Evolutionary conservation across 2,797 vertebrate genomes (phyloP).

Genomic region (Aythya fuligula): DNA sequence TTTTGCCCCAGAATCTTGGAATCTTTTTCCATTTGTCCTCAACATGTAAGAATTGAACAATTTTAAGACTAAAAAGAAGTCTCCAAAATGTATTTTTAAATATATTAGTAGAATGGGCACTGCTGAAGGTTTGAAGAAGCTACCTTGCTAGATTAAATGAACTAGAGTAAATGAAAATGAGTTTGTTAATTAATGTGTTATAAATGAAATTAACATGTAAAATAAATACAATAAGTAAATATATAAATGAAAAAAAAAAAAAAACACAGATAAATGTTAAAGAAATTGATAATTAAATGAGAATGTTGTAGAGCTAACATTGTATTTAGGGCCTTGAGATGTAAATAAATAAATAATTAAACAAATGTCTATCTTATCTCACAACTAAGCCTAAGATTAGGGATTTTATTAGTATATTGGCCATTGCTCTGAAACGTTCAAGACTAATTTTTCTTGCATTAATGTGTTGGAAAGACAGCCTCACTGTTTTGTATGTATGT

Average conservation of each 20-base stretch:
- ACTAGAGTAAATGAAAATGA: not conserved
- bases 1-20: not conserved
- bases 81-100: not conserved
- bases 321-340: not conserved
- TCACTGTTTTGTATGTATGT: not conserved
- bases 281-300: not conserved
- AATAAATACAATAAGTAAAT: not conserved
- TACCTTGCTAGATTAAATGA: not conserved
- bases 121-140: not conserved
- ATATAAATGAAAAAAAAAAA: not conserved
- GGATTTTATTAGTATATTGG: not conserved
- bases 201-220: not conserved
- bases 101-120: not conserved
- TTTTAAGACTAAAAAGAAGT: not conserved
- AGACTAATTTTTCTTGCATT: not conserved
- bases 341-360: not conserved
- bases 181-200: not conserved
- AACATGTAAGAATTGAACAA: not conserved
- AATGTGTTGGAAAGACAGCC: not conserved
- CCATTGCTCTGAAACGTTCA: not conserved
- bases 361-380: not conserved
- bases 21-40: not conserved
- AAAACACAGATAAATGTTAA: not conserved
- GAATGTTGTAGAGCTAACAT: not conserved
- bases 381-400: not conserved